Percentiles rank a stretch among this genome's conserved stretches.
These are phyloP conservation scores for Ceramica pisi DNA, from an alignment of 2,888 invertebrate genomes.

Conservation along the genomic window DNA sequence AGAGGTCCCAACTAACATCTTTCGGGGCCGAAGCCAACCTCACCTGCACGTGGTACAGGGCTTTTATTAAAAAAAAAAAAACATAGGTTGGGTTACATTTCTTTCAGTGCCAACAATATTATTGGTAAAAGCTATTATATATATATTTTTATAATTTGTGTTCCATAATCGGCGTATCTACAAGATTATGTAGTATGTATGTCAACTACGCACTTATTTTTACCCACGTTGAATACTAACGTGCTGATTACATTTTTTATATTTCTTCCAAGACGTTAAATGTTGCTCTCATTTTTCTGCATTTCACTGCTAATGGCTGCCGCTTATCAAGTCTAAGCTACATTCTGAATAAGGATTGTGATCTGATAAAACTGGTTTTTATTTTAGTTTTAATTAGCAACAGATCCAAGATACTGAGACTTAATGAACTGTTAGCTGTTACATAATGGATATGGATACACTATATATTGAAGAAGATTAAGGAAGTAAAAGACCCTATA, in stretches of 20 bases:
- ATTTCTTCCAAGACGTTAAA: background rate
- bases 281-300: constrained; percentile 17
- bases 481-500: constrained; percentile 4
- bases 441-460: constrained; percentile 23
- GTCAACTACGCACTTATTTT: constrained; percentile 1
- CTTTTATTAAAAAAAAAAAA: too few species aligned
- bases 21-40: too few species aligned
- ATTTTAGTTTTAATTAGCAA: constrained; percentile 47
- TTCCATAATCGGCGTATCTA: background rate
- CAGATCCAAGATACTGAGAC: constrained; percentile 21
- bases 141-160: too few species aligned
- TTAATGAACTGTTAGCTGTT: constrained; percentile 13
- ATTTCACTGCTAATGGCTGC: constrained; percentile 23
- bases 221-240: background rate
- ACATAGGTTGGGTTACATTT: too few species aligned
- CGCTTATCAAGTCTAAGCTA: constrained; percentile 21
- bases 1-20: too few species aligned
- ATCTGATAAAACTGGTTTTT: constrained; percentile 43
- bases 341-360: constrained; percentile 20
- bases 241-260: background rate
- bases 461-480: background rate
- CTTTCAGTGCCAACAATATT: too few species aligned
- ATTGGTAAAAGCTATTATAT: too few species aligned
- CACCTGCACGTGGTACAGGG: too few species aligned
- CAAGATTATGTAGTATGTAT: background rate